These are phyloP conservation scores for Coenobita brevimanus DNA, from an alignment of 1,140 invertebrate genomes.

Conservation along the genomic window DNA sequence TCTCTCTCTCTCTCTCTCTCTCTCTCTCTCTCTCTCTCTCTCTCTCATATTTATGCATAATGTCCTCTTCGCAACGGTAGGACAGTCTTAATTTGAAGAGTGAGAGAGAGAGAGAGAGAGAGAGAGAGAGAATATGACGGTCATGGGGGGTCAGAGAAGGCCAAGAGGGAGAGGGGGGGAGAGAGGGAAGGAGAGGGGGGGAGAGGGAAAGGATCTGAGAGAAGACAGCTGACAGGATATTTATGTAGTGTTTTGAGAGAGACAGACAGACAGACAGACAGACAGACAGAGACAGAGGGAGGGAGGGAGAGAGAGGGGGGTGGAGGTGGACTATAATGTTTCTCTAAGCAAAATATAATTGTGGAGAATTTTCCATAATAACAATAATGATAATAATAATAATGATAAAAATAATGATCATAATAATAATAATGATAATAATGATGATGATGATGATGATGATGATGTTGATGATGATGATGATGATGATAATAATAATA, in stretches of 20 bases:
- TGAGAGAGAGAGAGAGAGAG: background rate
- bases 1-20: slow-evolving; percentile 1
- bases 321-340: too few species aligned
- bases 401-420: too few species aligned
- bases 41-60: background rate
- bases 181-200: background rate
- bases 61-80: too few species aligned
- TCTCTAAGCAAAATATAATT: too few species aligned
- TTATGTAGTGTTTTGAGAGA: too few species aligned
- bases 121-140: background rate
- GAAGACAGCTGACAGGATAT: background rate
- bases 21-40: slow-evolving; percentile 2
- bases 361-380: too few species aligned
- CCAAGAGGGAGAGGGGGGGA: background rate
- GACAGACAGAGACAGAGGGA: background rate
- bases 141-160: background rate
- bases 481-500: too few species aligned
- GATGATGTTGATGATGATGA: too few species aligned
- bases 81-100: background rate
- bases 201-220: background rate
- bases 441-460: too few species aligned
- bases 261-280: background rate
- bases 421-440: too few species aligned
- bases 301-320: too few species aligned
- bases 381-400: too few species aligned